Conservation (phyloP, 1,140 invertebrate species). For the Cydia splendana region DNA sequence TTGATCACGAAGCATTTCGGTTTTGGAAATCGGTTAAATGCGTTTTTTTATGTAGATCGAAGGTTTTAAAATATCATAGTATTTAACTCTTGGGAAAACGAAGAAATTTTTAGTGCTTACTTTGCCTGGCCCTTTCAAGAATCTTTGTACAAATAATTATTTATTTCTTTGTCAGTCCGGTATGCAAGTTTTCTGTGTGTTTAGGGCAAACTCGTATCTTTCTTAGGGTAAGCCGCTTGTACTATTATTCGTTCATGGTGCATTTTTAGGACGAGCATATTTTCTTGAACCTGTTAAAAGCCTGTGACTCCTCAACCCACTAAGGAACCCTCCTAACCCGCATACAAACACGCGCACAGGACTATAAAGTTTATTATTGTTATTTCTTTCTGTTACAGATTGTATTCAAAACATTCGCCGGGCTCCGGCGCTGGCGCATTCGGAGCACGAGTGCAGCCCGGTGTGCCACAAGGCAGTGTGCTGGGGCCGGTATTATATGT, state of each 20-base stretch:
- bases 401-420: slow-evolving; percentile 74
- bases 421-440: slow-evolving; percentile 18
- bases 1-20: too few relatives aligned
- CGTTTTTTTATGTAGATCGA: too few relatives aligned
- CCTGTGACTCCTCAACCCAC: slow-evolving; percentile 42
- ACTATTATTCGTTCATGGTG: neutral
- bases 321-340: slow-evolving; percentile 48
- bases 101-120: neutral
- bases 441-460: slow-evolving; percentile 50
- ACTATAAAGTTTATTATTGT: slow-evolving; percentile 74
- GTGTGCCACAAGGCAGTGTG: slow-evolving; percentile 60
- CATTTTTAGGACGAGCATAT: neutral
- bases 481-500: slow-evolving; percentile 42
- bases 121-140: neutral
- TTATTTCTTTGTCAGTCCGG: neutral
- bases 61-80: neutral
- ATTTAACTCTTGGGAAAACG: neutral
- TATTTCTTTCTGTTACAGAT: slow-evolving; percentile 78
- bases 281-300: slow-evolving; percentile 36
- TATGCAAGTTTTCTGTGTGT: neutral
- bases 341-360: slow-evolving; percentile 51
- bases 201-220: neutral
- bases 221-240: neutral
- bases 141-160: neutral
- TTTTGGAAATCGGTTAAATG: too few relatives aligned